These are phyloP conservation scores for Carlito syrichta DNA, from an alignment of 2,113 vertebrate species.

Conservation along the genomic window DNA sequence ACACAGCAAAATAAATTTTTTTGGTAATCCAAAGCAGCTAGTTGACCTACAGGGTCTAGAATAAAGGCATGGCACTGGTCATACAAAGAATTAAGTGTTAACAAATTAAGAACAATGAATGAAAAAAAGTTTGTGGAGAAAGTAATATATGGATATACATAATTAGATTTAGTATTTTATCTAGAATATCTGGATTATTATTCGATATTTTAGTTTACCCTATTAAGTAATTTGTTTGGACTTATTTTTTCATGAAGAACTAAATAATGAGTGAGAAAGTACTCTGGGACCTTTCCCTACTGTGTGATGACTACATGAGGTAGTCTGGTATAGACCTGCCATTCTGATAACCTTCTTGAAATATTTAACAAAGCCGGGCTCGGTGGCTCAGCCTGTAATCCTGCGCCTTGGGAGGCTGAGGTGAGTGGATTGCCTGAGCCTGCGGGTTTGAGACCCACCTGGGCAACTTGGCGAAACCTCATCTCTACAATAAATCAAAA, in stretches of 20 bases:
- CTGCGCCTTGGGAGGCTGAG: no score
- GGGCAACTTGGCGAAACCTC: no score
- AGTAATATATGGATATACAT: background rate
- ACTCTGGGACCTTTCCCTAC: background rate
- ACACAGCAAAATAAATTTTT: constrained; percentile 42
- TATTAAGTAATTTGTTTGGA: background rate
- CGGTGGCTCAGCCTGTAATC: no score
- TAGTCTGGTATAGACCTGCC: background rate
- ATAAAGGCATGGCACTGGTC: background rate
- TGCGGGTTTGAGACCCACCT: no score
- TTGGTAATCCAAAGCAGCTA: background rate
- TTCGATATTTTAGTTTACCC: background rate
- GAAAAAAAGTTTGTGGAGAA: background rate
- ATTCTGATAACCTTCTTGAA: background rate
- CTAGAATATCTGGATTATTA: background rate
- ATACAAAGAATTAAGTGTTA: background rate
- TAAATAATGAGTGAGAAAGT: background rate
- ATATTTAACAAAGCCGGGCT: no score
- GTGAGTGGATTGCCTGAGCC: no score
- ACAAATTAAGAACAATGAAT: background rate
- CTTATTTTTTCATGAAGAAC: background rate
- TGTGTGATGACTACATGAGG: background rate
- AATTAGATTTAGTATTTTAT: background rate
- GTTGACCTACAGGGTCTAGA: background rate
- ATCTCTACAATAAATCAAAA: no score